Percentiles rank a stretch among this genome's conserved stretches.
phyloP scores from a whole-genome alignment of 1,140 invertebrate genomes.

The Protaetia brevitarsis region DNA sequence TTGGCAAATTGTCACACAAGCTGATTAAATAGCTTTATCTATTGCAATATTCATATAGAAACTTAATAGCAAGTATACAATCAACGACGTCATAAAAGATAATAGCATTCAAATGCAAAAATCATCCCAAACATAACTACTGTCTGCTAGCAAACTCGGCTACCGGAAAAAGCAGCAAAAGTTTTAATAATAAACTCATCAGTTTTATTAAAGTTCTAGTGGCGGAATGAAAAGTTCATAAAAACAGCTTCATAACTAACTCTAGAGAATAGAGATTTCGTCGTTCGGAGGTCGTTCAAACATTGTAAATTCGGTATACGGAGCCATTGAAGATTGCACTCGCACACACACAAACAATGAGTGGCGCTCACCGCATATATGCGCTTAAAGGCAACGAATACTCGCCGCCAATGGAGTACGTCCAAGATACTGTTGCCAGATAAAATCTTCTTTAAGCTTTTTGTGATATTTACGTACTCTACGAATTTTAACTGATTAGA shows the following conservation, averaged over 20 bases:
- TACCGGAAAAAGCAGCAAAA: constrained; percentile 1
- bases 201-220: constrained; percentile 19
- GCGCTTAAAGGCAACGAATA: background rate
- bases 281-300: constrained; percentile 21
- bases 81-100: too few relatives aligned
- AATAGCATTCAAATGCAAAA: too few relatives aligned
- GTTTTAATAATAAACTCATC: constrained; percentile 18
- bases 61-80: too few relatives aligned
- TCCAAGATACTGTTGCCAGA: background rate
- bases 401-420: too few relatives aligned
- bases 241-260: constrained; percentile 22
- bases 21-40: too few relatives aligned
- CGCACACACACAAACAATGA: background rate
- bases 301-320: constrained; percentile 22
- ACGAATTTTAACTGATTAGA: constrained; percentile 1
- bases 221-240: constrained; percentile 15
- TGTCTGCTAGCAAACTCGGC: background rate
- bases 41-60: too few relatives aligned
- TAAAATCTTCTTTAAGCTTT: constrained; percentile 10
- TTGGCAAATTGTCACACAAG: too few relatives aligned
- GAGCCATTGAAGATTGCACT: constrained; percentile 10
- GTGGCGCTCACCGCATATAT: constrained; percentile 2
- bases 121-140: too few relatives aligned
- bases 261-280: constrained; percentile 15
- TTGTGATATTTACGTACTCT: background rate